Percentiles rank a stretch among this genome's conserved stretches.
Evolutionary conservation across 64 coral and sea anemone genomes (phyloP).

Genomic region (Actinia tenebrosa): DNA sequence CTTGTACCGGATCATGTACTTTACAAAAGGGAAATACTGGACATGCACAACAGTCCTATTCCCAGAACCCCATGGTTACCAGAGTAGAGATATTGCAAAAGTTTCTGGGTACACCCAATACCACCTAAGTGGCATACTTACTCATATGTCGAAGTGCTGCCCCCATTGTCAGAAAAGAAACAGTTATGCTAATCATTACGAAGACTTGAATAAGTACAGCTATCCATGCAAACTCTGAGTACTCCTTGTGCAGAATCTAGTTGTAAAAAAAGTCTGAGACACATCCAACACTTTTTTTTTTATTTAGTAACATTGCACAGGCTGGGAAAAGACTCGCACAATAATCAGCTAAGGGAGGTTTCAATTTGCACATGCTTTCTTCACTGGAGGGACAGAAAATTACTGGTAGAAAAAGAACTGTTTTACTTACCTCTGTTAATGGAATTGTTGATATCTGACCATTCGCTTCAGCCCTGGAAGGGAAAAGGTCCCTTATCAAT

Average conservation of each 20-base stretch:
- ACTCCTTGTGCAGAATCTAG: conserved; percentile 18
- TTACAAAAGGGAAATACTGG: background rate
- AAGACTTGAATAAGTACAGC: conserved; percentile 39
- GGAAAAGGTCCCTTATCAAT: background rate
- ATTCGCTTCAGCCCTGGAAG: conserved; percentile 25
- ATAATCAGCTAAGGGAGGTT: too few species aligned
- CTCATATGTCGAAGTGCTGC: conserved; percentile 35
- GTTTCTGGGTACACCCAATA: background rate
- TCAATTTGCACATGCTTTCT: too few species aligned
- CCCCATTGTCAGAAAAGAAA: conserved; percentile 38
- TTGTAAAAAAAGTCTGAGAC: background rate
- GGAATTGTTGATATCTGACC: conserved; percentile 17
- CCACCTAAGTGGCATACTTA: background rate
- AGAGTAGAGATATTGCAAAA: too few species aligned
- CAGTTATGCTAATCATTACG: conserved; percentile 26
- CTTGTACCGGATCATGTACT: background rate
- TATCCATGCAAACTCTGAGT: conserved; percentile 27
- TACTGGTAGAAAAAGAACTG: too few species aligned
- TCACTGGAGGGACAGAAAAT: too few species aligned
- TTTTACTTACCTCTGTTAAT: conserved; percentile 5
- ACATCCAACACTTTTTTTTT: background rate
- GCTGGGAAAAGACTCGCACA: too few species aligned
- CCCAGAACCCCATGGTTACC: background rate
- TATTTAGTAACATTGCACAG: too few species aligned
- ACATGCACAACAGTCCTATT: background rate